These are phyloP conservation scores for Babyrousa celebensis DNA, from an alignment of 2,797 vertebrate species.

Conservation along the genomic window DNA sequence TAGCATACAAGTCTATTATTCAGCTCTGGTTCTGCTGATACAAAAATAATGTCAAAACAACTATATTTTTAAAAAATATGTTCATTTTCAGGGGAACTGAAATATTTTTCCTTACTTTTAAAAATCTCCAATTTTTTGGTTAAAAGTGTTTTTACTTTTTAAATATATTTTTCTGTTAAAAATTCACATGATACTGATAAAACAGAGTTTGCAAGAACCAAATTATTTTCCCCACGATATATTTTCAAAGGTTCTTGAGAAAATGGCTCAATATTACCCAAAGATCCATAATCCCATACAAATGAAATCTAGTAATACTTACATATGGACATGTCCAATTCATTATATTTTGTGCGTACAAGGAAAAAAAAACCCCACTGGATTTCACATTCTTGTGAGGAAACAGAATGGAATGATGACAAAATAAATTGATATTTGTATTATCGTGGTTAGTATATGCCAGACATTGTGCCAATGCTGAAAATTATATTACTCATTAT, in stretches of 20 bases:
- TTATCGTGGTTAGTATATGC: not conserved
- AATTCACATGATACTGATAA: not conserved
- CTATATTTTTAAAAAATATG: not conserved
- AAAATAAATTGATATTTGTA: not conserved
- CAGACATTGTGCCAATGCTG: not conserved
- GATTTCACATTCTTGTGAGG: not conserved
- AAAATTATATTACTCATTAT: not conserved
- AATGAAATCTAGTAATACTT: not conserved
- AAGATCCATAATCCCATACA: not conserved
- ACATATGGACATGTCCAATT: not conserved
- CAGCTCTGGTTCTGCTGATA: not conserved
- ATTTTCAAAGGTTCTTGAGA: not conserved
- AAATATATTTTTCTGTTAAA: not conserved
- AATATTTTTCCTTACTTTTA: not conserved
- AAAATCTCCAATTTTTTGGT: not conserved
- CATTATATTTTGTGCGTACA: not conserved
- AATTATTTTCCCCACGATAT: not conserved
- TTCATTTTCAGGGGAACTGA: not conserved
- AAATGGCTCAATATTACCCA: not conserved
- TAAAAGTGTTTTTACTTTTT: not conserved
- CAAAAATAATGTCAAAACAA: not conserved
- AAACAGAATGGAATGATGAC: not conserved
- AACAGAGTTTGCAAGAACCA: not conserved
- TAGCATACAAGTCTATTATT: not conserved
- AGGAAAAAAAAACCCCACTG: not conserved